phyloP scores from a whole-genome alignment of 1,140 invertebrate genomes.

The Chionoecetes opilio region DNA sequence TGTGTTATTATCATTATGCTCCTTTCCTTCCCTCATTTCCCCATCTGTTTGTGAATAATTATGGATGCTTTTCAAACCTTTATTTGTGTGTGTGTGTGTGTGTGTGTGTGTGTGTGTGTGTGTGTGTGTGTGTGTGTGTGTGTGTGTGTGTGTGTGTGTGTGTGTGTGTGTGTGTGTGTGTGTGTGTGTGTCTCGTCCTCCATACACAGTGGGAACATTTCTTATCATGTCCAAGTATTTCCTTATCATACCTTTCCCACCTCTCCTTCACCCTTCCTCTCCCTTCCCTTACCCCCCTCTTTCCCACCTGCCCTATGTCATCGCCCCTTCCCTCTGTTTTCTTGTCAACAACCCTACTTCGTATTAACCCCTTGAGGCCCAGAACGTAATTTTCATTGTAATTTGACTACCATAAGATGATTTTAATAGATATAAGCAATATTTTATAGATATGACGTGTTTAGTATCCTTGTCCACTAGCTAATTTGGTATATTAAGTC shows the following conservation, averaged over 20 bases:
- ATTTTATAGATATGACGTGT: too few relatives aligned
- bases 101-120: background rate
- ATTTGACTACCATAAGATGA: too few relatives aligned
- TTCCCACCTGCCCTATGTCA: too few relatives aligned
- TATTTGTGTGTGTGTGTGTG: background rate
- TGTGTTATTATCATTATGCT: background rate
- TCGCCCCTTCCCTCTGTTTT: background rate
- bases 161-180: slow-evolving; percentile 41
- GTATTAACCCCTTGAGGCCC: background rate
- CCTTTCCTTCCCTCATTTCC: background rate
- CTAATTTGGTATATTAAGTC: too few relatives aligned
- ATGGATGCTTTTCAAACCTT: background rate
- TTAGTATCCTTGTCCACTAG: too few relatives aligned
- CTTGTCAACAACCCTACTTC: background rate
- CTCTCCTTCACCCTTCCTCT: background rate
- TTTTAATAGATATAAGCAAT: too few relatives aligned
- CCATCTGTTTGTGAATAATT: background rate
- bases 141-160: slow-evolving; percentile 21
- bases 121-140: background rate
- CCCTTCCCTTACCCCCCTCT: too few relatives aligned
- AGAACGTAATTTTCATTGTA: too few relatives aligned
- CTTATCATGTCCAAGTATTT: background rate
- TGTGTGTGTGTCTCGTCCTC: background rate
- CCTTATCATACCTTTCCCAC: background rate
- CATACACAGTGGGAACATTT: slow-evolving; percentile 6